Conservation (phyloP, 2,113 vertebrate species). For the Dunckerocampus dactyliophorus region DNA sequence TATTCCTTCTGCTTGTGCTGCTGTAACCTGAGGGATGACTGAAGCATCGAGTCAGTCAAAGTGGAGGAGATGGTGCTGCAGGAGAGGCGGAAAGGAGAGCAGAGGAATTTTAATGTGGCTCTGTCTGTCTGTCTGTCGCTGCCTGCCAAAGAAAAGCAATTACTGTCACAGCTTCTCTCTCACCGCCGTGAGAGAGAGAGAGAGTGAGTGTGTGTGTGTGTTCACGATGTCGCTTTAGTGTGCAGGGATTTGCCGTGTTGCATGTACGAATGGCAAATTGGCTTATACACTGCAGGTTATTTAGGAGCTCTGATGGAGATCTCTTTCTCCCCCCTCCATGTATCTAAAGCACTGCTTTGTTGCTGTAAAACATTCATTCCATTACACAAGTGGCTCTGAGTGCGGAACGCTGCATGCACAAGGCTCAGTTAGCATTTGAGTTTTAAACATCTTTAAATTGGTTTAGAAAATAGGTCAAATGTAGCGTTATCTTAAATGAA, state of each 20-base stretch:
- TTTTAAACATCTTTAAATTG: not conserved
- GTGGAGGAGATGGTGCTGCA: constrained; percentile 48
- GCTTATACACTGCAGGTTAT: constrained; percentile 23
- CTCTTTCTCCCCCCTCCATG: constrained; percentile 10
- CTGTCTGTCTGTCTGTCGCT: constrained; percentile 49
- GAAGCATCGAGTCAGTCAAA: constrained; percentile 53
- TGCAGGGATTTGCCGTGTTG: constrained; percentile 29
- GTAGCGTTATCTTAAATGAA: not conserved
- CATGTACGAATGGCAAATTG: constrained; percentile 26
- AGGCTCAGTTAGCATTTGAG: not conserved
- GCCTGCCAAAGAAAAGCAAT: constrained; percentile 67
- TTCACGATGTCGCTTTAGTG: constrained; percentile 17
- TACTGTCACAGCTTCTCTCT: constrained; percentile 54
- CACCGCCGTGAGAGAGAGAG: constrained; percentile 11
- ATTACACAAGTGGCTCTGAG: not conserved
- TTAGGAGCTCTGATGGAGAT: constrained; percentile 15
- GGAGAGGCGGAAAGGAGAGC: constrained; percentile 56
- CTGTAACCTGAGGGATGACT: constrained; percentile 62
- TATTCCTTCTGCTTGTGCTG: constrained; percentile 57
- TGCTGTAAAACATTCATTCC: constrained; percentile 2
- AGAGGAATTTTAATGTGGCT: constrained; percentile 69
- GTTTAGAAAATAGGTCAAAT: constrained; percentile 1
- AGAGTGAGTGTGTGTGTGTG: constrained; percentile 19
- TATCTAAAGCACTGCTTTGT: constrained; percentile 14
- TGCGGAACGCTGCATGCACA: not conserved